A percentile compares a stretch with the other conserved stretches of the same genome.
Evolutionary conservation across 2,888 invertebrate genomes (phyloP).

Genomic region (Eucera pruinosa): DNA sequence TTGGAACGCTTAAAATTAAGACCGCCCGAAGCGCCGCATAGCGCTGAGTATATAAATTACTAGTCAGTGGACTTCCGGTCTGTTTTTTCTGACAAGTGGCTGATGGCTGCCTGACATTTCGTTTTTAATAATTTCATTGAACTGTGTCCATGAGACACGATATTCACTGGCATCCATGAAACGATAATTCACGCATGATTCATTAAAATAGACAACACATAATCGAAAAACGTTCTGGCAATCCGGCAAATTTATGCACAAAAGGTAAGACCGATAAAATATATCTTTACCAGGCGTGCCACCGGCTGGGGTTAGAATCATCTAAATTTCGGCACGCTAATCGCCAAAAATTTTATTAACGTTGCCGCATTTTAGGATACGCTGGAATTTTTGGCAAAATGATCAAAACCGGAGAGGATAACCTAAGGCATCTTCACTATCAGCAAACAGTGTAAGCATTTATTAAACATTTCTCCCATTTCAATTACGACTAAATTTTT

Average conservation of each 20-base stretch:
- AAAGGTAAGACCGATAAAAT: slow-evolving; percentile 60
- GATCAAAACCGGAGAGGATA: slow-evolving; percentile 70
- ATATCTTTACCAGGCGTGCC: slow-evolving; percentile 62
- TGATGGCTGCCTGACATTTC: slow-evolving; percentile 67
- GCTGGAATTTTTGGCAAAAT: slow-evolving; percentile 59
- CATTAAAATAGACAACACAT: slow-evolving; percentile 11
- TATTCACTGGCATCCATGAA: slow-evolving; percentile 28
- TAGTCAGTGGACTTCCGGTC: slow-evolving; percentile 49
- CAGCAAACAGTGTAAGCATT: slow-evolving; percentile 71
- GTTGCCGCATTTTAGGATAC: slow-evolving; percentile 53
- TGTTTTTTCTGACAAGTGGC: slow-evolving; percentile 67
- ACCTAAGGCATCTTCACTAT: slow-evolving; percentile 62
- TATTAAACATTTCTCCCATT: neutral
- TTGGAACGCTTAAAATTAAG: slow-evolving; percentile 3
- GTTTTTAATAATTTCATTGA: slow-evolving; percentile 47
- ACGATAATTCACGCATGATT: slow-evolving; percentile 39
- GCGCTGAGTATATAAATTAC: slow-evolving; percentile 8
- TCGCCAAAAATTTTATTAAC: slow-evolving; percentile 24
- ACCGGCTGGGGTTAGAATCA: slow-evolving; percentile 73
- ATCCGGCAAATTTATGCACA: slow-evolving; percentile 62
- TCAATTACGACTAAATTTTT: neutral
- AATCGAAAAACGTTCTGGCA: slow-evolving; percentile 7
- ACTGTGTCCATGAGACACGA: slow-evolving; percentile 34
- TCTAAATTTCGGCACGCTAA: slow-evolving; percentile 25
- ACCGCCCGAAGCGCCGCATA: slow-evolving; percentile 37